phyloP scores from a whole-genome alignment of 2,888 invertebrate species.

The Prosopocoilus inquinatus region DNA sequence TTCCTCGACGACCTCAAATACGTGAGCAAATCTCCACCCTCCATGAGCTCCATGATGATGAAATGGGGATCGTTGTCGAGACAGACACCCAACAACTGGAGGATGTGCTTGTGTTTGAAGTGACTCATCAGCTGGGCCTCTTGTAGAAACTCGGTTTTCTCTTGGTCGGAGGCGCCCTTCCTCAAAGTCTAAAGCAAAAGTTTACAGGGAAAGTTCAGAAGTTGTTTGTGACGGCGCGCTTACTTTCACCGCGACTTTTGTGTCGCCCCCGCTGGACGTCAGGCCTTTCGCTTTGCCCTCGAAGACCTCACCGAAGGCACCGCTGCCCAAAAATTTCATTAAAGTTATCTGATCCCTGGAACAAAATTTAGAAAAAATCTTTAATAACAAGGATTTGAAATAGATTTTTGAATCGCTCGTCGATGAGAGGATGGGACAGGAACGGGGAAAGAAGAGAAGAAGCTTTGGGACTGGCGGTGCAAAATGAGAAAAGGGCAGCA shows the following conservation, averaged over 20 bases:
- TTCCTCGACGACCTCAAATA: slow-evolving; percentile 83
- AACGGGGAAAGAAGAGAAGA: too few relatives aligned
- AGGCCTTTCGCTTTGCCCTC: slow-evolving; percentile 82
- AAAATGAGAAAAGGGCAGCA: too few relatives aligned
- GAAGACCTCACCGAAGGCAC: slow-evolving; percentile 97
- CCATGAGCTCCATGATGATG: slow-evolving; percentile 96
- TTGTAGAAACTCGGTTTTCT: slow-evolving; percentile 91
- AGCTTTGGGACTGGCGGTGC: too few relatives aligned
- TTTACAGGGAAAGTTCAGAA: too few relatives aligned
- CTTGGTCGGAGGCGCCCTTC: slow-evolving; percentile 86
- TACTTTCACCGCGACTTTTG: slow-evolving; percentile 90
- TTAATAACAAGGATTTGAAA: too few relatives aligned
- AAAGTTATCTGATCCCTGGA: slow-evolving; percentile 75
- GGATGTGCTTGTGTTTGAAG: slow-evolving; percentile 94
- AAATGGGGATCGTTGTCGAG: slow-evolving; percentile 91
- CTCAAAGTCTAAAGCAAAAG: slow-evolving; percentile 70
- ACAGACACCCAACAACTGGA: slow-evolving; percentile 90
- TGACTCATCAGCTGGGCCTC: slow-evolving; percentile 97
- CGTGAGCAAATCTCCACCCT: slow-evolving; percentile 90
- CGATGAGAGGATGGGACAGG: too few relatives aligned
- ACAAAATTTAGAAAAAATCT: slow-evolving; percentile 5
- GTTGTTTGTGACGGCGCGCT: neutral
- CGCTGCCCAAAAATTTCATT: slow-evolving; percentile 88
- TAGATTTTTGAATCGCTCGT: too few relatives aligned
- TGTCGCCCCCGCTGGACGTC: slow-evolving; percentile 53